phyloP scores from a whole-genome alignment of 2,797 vertebrate species.

The Dryobates pubescens region DNA sequence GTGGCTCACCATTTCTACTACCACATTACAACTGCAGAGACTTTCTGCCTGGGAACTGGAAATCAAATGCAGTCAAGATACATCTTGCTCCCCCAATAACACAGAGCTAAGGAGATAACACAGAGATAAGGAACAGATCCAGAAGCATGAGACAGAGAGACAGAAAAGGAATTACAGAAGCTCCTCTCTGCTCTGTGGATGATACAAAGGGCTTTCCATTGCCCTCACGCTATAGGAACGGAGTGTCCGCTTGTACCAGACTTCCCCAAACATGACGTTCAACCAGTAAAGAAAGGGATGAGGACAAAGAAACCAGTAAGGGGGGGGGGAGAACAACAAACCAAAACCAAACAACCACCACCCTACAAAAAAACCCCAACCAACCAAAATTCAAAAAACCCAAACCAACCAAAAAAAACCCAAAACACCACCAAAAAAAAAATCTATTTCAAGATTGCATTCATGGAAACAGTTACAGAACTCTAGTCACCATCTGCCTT shows the following conservation, averaged over 20 bases:
- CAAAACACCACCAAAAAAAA: too few relatives aligned
- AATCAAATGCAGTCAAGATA: background rate
- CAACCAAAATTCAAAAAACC: too few relatives aligned
- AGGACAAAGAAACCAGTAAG: background rate
- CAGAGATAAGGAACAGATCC: background rate
- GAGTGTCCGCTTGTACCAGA: background rate
- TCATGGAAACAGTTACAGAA: background rate
- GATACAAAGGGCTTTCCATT: background rate
- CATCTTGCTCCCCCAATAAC: background rate
- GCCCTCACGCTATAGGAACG: background rate
- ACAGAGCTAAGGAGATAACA: background rate
- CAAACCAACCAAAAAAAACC: too few relatives aligned
- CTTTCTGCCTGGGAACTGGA: background rate
- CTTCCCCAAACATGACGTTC: background rate
- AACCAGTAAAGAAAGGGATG: background rate
- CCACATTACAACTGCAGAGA: background rate
- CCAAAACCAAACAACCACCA: too few relatives aligned
- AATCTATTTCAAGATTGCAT: background rate
- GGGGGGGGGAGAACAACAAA: background rate
- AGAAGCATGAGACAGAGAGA: background rate
- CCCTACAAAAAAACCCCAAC: too few relatives aligned
- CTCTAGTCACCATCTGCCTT: background rate
- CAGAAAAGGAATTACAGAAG: background rate
- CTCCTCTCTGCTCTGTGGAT: background rate
- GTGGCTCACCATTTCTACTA: background rate